Conservation (phyloP, 2,888 invertebrate species). For the Protophormia terraenovae region DNA sequence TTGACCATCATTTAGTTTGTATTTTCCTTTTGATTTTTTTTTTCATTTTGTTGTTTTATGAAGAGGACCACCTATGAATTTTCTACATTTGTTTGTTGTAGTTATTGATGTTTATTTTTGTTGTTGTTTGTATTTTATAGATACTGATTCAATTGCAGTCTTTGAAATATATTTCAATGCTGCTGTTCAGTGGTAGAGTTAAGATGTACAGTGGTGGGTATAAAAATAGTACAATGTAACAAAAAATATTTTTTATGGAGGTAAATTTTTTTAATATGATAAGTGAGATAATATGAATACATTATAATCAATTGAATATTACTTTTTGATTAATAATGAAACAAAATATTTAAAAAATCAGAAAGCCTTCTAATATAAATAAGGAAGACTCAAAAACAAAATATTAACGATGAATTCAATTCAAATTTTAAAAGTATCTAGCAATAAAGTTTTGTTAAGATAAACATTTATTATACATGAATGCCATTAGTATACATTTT, state of each 20-base stretch:
- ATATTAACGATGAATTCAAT: too few species aligned
- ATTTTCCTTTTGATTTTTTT: neutral
- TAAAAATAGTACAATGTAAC: neutral
- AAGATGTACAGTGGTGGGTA: neutral
- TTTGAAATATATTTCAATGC: conserved; percentile 24
- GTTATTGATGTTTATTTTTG: conserved; percentile 12
- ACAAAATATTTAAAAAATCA: too few species aligned
- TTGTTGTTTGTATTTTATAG: conserved; percentile 13
- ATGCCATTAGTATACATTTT: neutral
- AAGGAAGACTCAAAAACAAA: too few species aligned
- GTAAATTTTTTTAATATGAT: too few species aligned
- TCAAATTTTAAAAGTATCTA: too few species aligned
- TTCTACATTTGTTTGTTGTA: conserved; percentile 11
- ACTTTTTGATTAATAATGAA: too few species aligned
- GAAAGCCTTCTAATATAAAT: too few species aligned
- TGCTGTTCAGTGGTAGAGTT: conserved; percentile 6
- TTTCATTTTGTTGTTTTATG: conserved; percentile 12
- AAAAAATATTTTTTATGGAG: neutral
- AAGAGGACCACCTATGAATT: conserved; percentile 54
- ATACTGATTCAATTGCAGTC: conserved; percentile 45
- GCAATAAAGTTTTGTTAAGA: too few species aligned
- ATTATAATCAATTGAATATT: too few species aligned
- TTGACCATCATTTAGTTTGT: conserved; percentile 19
- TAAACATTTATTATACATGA: too few species aligned
- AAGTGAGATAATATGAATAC: too few species aligned